Evolutionary conservation across 2,888 invertebrate genomes (phyloP).

Genomic region (Notodonta dromedarius): DNA sequence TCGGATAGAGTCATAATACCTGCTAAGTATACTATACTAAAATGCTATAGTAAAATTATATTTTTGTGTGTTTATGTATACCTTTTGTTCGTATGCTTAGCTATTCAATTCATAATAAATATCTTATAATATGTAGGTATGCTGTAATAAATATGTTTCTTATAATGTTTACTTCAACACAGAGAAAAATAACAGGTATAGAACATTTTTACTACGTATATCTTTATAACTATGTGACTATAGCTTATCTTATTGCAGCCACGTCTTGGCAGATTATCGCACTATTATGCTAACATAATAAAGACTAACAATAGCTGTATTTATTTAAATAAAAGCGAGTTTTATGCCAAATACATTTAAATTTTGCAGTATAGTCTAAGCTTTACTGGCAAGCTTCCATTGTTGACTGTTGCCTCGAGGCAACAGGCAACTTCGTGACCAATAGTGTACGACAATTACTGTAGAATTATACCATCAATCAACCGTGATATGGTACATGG

Average conservation of each 20-base stretch:
- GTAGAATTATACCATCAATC: constrained; percentile 76
- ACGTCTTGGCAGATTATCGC: background rate
- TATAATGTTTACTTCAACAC: background rate
- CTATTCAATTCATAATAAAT: no score
- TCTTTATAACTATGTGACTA: background rate
- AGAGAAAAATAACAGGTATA: no score
- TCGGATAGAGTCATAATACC: no score
- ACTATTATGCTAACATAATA: background rate
- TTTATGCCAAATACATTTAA: background rate
- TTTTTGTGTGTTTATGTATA: no score
- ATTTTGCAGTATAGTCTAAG: constrained; percentile 22
- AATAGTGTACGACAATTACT: constrained; percentile 70
- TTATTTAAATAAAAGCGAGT: background rate
- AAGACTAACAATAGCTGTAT: background rate
- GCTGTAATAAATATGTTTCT: no score
- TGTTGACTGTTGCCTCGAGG: constrained; percentile 41
- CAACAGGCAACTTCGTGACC: constrained; percentile 67
- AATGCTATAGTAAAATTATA: no score
- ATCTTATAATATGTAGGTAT: no score
- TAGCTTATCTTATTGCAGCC: background rate
- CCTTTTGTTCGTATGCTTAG: no score
- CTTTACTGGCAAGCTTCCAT: constrained; percentile 26
- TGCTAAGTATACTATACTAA: no score
- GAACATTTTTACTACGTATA: background rate
- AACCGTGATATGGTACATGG: constrained; percentile 61